A percentile compares a stretch with the other conserved stretches of the same genome.
These are phyloP conservation scores for Ips nitidus DNA, from an alignment of 1,140 invertebrate species.

Conservation along the genomic window DNA sequence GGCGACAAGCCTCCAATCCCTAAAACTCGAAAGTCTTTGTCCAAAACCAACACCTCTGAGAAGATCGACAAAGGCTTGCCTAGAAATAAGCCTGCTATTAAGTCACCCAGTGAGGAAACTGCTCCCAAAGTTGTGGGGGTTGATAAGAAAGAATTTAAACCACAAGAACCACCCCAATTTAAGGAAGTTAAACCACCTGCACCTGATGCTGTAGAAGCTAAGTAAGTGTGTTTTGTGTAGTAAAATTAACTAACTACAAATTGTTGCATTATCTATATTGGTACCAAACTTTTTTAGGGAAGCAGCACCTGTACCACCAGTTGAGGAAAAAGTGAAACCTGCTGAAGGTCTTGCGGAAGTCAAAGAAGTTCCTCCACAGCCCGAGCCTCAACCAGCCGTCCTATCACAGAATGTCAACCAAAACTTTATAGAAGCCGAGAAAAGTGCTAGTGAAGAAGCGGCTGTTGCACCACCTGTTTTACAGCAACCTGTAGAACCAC, in stretches of 20 bases:
- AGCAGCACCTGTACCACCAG: not conserved
- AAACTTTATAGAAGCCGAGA: conserved; percentile 28
- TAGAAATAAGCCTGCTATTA: conserved; percentile 43
- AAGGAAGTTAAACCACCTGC: conserved; percentile 16
- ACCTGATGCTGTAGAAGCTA: conserved; percentile 13
- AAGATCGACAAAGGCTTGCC: conserved; percentile 42
- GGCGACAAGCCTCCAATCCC: conserved; percentile 49
- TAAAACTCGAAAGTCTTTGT: conserved; percentile 47
- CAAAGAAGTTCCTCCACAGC: conserved; percentile 10
- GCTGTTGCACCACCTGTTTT: not conserved
- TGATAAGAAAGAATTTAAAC: conserved; percentile 22
- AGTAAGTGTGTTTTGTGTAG: conserved; percentile 10
- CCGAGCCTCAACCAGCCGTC: conserved; percentile 4
- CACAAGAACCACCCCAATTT: conserved; percentile 17
- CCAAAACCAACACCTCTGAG: conserved; percentile 41
- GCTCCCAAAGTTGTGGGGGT: conserved; percentile 25
- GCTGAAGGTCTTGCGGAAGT: not conserved
- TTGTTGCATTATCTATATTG: not conserved
- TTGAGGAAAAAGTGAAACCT: conserved; percentile 6
- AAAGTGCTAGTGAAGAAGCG: conserved; percentile 14
- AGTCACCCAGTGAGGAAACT: conserved; percentile 40
- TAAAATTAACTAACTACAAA: not conserved
- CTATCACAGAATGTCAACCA: conserved; percentile 19
- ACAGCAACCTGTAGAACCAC: not conserved
- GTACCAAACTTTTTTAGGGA: conserved; percentile 11